Evolutionary conservation across 2,113 vertebrate species (phyloP), one percentile per base, ranked within the genome.

Genomic region (Eptesicus fuscus): DNA sequence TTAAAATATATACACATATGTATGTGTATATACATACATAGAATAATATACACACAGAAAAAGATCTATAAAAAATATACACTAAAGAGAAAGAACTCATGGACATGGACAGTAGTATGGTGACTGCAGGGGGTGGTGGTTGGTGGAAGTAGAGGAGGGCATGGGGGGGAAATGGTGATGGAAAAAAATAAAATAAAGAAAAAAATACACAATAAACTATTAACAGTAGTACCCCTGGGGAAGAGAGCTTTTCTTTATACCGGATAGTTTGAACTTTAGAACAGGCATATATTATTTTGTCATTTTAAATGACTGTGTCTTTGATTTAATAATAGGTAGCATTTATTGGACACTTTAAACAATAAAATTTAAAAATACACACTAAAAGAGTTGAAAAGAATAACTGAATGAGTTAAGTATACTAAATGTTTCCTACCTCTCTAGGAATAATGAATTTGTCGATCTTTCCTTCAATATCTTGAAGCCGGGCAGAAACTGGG

Each of bases 391-490:
- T 12, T 91, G 25, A 90, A 59, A 92, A 96, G 49, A 93, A 67
- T 71, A 92, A 69, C 2, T 59, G 7, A 92, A 89, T 94, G 42
- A 90, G 40, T 59, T 91, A 95, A 49, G 65, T 20, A 93, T 42
- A 88, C 0, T 47, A 70, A 83, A 85, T 40, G 28, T 82, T 96
- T 91, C 97, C 91, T 98, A 99, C 99, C 99, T 99, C 99, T 98
- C 99, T 99, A 84, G 99, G 99, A 98, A 99, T 97, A 93, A 99
- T 97, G 22, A 99, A 99, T 3, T 99, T 99, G 93, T 99, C 98
- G 0, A 99, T 98, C 97, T 98, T 99, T 92, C 99, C 99, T 97
- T 99, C 99, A 96, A 99, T 98, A 95, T 99, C 99, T 98, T 99
- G 99, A 83, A 99, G 99, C 47, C 98, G 98, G 51, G 99, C 99